Evolutionary conservation across 1,140 invertebrate species (phyloP).

Genomic region (Drosophila arizonae): DNA sequence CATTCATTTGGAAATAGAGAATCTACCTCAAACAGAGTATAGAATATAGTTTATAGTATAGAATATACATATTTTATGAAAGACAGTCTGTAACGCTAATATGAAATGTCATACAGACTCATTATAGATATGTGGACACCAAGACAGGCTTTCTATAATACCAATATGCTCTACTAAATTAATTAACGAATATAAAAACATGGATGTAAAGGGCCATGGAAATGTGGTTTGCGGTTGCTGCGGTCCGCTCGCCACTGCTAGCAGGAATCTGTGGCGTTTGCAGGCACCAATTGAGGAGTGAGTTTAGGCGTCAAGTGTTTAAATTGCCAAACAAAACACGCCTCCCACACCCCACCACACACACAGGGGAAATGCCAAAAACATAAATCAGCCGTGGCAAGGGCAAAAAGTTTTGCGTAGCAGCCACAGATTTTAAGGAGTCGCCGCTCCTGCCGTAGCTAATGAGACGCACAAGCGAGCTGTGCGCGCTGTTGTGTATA

Average conservation of each 20-base stretch:
- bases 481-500: conserved; percentile 15
- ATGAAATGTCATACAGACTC: too few relatives aligned
- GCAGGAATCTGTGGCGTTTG: neutral
- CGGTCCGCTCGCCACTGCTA: conserved; percentile 12
- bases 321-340: conserved; percentile 14
- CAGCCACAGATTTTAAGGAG: conserved; percentile 14
- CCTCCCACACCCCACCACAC: neutral
- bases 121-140: too few relatives aligned
- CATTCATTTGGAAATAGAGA: too few relatives aligned
- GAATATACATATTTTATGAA: too few relatives aligned
- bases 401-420: conserved; percentile 17
- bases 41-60: too few relatives aligned
- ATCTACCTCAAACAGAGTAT: too few relatives aligned
- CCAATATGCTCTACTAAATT: too few relatives aligned
- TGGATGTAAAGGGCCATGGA: neutral
- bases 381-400: conserved; percentile 54
- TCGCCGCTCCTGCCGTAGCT: neutral
- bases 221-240: conserved; percentile 35
- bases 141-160: too few relatives aligned
- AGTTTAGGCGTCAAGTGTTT: conserved; percentile 31
- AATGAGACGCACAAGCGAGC: conserved; percentile 33
- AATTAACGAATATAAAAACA: neutral
- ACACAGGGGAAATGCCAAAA: conserved; percentile 20
- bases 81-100: too few relatives aligned
- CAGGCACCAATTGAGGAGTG: conserved; percentile 45